These are phyloP conservation scores for Globodera ellingtonae DNA, from an alignment of 1,140 invertebrate species.

Conservation along the genomic window DNA sequence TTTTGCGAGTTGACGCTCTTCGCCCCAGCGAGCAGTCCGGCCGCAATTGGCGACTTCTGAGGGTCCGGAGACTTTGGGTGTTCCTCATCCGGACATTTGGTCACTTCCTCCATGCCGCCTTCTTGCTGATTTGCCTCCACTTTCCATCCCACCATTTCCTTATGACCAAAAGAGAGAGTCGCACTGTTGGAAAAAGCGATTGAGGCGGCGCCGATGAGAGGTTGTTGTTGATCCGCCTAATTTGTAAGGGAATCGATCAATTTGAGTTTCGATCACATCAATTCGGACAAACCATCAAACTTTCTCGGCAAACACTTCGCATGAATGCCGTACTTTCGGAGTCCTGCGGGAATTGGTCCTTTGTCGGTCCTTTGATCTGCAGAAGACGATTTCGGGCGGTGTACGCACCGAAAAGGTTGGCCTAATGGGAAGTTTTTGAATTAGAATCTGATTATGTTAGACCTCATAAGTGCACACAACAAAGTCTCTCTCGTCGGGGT, in stretches of 20 bases:
- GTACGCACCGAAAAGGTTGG: conserved; percentile 34
- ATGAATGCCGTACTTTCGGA: conserved; percentile 23
- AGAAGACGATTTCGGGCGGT: conserved; percentile 25
- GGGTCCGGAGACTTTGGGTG: conserved; percentile 54
- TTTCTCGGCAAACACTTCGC: conserved; percentile 29
- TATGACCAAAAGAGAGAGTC: neutral
- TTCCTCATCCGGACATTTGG: conserved; percentile 3
- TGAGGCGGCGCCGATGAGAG: neutral
- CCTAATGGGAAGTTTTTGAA: neutral
- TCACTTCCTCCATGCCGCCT: neutral
- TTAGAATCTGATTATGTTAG: neutral
- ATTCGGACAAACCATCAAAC: conserved; percentile 7
- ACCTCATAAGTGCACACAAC: conserved; percentile 25
- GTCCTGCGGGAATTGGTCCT: conserved; percentile 22
- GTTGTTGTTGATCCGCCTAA: conserved; percentile 20
- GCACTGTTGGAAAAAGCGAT: conserved; percentile 14
- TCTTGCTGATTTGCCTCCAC: conserved; percentile 1
- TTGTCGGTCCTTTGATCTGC: conserved; percentile 8
- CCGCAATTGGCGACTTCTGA: conserved; percentile 57
- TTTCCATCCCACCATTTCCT: neutral
- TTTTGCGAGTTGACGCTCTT: conserved; percentile 57
- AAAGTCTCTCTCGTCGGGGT: conserved; percentile 13
- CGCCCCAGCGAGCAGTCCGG: conserved; percentile 56
- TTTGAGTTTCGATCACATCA: neutral
- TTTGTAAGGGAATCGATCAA: neutral